Percentiles rank a stretch among this genome's conserved stretches.
Conservation (phyloP, 1,140 invertebrate species). For the Platyura marginata region DNA sequence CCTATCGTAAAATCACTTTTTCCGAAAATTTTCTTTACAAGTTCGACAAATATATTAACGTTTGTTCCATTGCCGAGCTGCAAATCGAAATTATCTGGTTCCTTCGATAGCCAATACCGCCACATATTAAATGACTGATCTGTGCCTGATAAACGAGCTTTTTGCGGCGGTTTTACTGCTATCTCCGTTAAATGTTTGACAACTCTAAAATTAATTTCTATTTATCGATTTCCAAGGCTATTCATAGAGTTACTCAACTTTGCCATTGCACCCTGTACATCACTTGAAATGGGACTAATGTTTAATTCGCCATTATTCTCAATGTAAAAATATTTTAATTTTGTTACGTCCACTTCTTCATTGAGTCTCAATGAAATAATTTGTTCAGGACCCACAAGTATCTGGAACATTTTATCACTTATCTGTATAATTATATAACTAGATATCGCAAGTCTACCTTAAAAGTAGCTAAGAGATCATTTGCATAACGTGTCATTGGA, state of each 20-base stretch:
- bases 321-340: constrained; percentile 62
- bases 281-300: constrained; percentile 45
- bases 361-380: constrained; percentile 21
- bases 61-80: constrained; percentile 40
- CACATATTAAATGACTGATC: constrained; percentile 45
- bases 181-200: constrained; percentile 1
- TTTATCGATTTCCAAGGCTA: too few species aligned
- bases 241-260: constrained; percentile 25
- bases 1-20: constrained; percentile 40
- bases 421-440: constrained; percentile 10
- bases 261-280: constrained; percentile 43
- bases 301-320: constrained; percentile 43
- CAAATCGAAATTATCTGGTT: constrained; percentile 38
- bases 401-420: constrained; percentile 3
- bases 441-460: constrained; percentile 31
- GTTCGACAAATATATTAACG: constrained; percentile 30
- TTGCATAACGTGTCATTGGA: constrained; percentile 56
- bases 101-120: constrained; percentile 55
- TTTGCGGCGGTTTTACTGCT: constrained; percentile 11
- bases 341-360: constrained; percentile 37
- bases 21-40: constrained; percentile 36
- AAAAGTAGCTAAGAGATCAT: constrained; percentile 53
- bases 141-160: constrained; percentile 33
- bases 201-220: too few species aligned
- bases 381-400: constrained; percentile 14